Evolutionary conservation across 2,113 vertebrate genomes (phyloP).

Genomic region (Felis chaus): DNA sequence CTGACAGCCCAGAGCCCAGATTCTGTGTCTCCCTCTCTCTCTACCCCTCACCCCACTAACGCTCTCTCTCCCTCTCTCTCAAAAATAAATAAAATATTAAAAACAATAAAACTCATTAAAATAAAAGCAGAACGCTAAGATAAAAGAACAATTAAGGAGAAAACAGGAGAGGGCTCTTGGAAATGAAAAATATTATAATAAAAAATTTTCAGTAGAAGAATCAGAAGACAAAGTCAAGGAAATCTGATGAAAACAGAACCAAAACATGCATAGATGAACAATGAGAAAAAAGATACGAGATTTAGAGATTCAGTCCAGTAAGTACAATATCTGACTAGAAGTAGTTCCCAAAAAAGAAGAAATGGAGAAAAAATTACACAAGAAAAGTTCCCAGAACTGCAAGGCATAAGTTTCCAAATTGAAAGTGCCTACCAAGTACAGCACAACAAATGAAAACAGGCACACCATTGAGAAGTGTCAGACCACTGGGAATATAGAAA

Average conservation of each 20-base stretch:
- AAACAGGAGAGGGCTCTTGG: background rate
- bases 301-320: background rate
- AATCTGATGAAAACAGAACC: background rate
- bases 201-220: background rate
- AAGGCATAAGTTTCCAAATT: background rate
- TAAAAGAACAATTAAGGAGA: background rate
- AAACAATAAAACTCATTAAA: background rate
- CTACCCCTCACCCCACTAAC: no score
- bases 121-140: background rate
- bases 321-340: background rate
- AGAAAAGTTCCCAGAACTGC: background rate
- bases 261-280: background rate
- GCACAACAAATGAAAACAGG: background rate
- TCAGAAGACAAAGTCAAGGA: constrained; percentile 6
- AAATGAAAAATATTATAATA: background rate
- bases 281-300: background rate
- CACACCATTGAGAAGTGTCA: background rate
- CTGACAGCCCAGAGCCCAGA: no score
- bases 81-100: no score
- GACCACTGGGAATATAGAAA: background rate
- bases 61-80: no score
- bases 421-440: background rate
- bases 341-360: background rate
- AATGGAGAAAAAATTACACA: background rate
- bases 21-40: no score